Evolutionary conservation across 1,140 invertebrate genomes (phyloP).

Genomic region (Drosophila subobscura): DNA sequence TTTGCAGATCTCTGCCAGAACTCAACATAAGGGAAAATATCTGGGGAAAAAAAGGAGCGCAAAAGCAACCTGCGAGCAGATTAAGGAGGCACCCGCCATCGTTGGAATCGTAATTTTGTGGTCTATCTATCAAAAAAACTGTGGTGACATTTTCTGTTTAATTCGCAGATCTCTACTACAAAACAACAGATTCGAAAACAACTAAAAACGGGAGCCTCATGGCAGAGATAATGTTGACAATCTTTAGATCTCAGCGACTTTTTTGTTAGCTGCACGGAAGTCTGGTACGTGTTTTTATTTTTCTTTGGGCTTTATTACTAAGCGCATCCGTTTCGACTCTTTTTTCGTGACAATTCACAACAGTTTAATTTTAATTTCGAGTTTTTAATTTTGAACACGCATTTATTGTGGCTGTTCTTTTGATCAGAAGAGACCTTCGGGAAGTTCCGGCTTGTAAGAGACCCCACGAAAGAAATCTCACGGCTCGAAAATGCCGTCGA

Average conservation of each 20-base stretch:
- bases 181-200: no score
- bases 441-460: constrained; percentile 70
- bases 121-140: no score
- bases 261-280: constrained; percentile 52
- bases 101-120: no score
- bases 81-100: no score
- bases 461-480: constrained; percentile 51
- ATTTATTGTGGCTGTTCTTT: constrained; percentile 52
- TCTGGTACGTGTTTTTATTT: constrained; percentile 59
- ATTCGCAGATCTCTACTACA: no score
- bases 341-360: constrained; percentile 64
- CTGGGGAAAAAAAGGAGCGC: no score
- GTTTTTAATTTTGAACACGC: constrained; percentile 59
- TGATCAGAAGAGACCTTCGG: constrained; percentile 44
- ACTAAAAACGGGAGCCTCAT: no score
- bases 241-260: not conserved
- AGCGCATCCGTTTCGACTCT: constrained; percentile 52
- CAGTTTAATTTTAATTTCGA: constrained; percentile 32
- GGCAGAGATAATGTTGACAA: not conserved
- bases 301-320: constrained; percentile 43
- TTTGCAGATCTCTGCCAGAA: no score
- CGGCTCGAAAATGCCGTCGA: constrained; percentile 37
- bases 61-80: no score
- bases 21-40: no score
- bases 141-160: no score